Percentiles rank a stretch among this genome's conserved stretches.
Conservation (phyloP, 2,113 vertebrate genomes). For the Heterotis niloticus region DNA sequence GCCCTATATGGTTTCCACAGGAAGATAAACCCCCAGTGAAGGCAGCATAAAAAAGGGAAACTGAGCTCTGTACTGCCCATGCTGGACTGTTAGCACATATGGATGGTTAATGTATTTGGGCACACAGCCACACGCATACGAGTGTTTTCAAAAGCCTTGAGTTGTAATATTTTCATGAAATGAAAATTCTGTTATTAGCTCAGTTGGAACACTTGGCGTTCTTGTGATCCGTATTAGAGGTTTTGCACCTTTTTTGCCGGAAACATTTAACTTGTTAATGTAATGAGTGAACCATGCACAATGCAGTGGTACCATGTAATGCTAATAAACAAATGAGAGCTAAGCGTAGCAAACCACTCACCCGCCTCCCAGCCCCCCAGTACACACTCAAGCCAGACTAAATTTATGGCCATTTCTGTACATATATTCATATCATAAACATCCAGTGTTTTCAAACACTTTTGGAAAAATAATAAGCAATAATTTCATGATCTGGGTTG, state of each 20-base stretch:
- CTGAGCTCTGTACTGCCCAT: background rate
- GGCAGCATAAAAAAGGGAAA: background rate
- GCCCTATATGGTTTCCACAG: constrained; percentile 5
- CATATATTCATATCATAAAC: too few species aligned
- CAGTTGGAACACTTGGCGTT: background rate
- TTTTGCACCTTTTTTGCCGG: background rate
- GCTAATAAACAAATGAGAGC: too few species aligned
- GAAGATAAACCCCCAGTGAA: background rate
- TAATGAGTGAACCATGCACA: too few species aligned
- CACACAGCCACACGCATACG: background rate
- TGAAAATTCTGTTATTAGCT: background rate
- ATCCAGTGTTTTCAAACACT: too few species aligned
- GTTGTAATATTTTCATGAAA: background rate
- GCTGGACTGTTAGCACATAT: background rate
- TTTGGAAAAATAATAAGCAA: too few species aligned
- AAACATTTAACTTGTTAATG: too few species aligned
- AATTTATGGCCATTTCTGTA: too few species aligned
- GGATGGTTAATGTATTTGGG: background rate
- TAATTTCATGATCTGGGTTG: too few species aligned
- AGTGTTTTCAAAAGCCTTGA: constrained; percentile 10
- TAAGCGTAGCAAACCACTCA: too few species aligned
- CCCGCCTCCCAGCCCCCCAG: too few species aligned
- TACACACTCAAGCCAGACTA: too few species aligned
- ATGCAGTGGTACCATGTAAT: too few species aligned
- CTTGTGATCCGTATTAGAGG: background rate